phyloP scores from a whole-genome alignment of 2,888 invertebrate species.

The Drosophila colorata region DNA sequence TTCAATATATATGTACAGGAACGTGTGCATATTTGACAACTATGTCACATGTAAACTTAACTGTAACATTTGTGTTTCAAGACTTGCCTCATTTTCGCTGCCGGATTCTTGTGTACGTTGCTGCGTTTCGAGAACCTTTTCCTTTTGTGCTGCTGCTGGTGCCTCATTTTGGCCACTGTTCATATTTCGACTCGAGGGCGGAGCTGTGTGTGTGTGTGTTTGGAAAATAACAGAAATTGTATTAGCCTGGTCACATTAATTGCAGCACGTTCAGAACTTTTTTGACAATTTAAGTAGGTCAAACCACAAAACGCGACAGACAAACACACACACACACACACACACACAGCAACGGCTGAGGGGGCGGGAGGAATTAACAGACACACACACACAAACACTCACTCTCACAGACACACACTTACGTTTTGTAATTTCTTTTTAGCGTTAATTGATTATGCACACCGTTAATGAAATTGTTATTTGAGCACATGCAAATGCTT shows the following conservation, averaged over 20 bases:
- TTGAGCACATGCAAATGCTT: constrained; percentile 59
- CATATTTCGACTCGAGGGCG: constrained; percentile 76
- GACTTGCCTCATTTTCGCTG: constrained; percentile 83
- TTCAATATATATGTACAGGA: background rate
- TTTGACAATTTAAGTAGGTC: constrained; percentile 71
- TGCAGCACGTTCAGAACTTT: constrained; percentile 52
- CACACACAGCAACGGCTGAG: constrained; percentile 9
- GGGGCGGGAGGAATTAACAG: constrained; percentile 22
- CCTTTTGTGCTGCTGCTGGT: constrained; percentile 74
- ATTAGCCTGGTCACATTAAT: constrained; percentile 47
- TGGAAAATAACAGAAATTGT: constrained; percentile 21
- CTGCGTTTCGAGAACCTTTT: constrained; percentile 82
- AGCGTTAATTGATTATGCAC: constrained; percentile 56
- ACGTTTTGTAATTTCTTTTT: constrained; percentile 51
- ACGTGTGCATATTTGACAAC: no score
- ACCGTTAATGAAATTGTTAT: constrained; percentile 45
- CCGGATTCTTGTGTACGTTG: constrained; percentile 79
- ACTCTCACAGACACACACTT: constrained; percentile 31
- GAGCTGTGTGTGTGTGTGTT: constrained; percentile 21
- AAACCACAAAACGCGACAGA: constrained; percentile 58
- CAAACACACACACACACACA: constrained; percentile 32
- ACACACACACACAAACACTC: constrained; percentile 8
- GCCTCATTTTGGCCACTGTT: constrained; percentile 83
- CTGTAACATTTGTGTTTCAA: background rate
- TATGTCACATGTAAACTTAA: background rate